Percentiles rank a stretch among this genome's conserved stretches.
Evolutionary conservation across 2,113 vertebrate species (phyloP).

Genomic region (Hymenochirus boettgeri): DNA sequence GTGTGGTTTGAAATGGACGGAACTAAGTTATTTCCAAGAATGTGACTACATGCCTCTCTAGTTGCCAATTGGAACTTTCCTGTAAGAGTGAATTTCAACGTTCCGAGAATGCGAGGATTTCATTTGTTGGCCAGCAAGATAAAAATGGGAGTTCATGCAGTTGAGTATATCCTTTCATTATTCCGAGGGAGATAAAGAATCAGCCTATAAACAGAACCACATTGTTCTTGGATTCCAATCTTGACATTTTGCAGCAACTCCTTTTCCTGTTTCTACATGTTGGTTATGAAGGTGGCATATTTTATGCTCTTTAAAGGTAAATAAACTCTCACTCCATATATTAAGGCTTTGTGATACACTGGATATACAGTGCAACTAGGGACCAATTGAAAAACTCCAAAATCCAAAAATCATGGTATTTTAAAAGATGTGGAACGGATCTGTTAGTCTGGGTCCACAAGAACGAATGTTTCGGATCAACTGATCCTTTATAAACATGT

Average conservation of each 20-base stretch:
- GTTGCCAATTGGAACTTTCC: conserved; percentile 37
- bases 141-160: conserved; percentile 9
- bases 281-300: background rate
- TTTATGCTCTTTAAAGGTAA: background rate
- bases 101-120: background rate
- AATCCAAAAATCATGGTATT: too few species aligned
- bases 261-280: conserved; percentile 30
- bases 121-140: background rate
- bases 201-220: conserved; percentile 6
- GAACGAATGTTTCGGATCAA: too few species aligned
- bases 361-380: too few species aligned
- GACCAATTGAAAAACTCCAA: too few species aligned
- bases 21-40: conserved; percentile 32
- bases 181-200: conserved; percentile 14
- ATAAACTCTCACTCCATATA: too few species aligned
- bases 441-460: too few species aligned
- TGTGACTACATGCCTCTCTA: conserved; percentile 21
- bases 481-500: too few species aligned
- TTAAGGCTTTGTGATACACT: too few species aligned
- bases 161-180: conserved; percentile 37
- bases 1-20: conserved; percentile 15
- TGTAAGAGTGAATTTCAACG: conserved; percentile 32
- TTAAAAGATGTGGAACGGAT: too few species aligned
- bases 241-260: conserved; percentile 36
- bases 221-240: conserved; percentile 36